Conservation (phyloP, 2,113 vertebrate species). For the Corvus moneduloides region DNA sequence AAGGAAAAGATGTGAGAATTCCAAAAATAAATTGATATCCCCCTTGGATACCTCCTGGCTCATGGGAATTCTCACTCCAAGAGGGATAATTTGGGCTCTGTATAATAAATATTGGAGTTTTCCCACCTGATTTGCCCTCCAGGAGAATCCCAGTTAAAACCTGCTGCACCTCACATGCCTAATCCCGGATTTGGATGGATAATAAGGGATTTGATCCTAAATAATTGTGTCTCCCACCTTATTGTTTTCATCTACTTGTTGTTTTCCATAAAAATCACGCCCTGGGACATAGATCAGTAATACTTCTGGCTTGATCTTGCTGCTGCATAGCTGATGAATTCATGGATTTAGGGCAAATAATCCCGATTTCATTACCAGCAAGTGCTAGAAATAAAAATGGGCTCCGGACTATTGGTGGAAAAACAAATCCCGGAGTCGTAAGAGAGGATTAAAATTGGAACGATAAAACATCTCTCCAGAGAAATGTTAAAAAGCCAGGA, state of each 20-base stretch:
- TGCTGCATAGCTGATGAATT: slow-evolving; percentile 27
- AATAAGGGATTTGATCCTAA: not conserved
- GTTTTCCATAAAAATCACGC: not conserved
- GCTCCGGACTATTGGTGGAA: not conserved
- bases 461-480: not conserved
- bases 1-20: not conserved
- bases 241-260: not conserved
- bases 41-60: not conserved
- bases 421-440: slow-evolving; percentile 36
- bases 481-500: not conserved
- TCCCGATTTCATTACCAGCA: slow-evolving; percentile 33
- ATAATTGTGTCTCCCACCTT: not conserved
- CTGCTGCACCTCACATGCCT: not conserved
- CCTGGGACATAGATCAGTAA: not conserved
- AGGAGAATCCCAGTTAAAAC: not conserved
- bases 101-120: accelerated
- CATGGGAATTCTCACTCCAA: not conserved
- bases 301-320: not conserved
- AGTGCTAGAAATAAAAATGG: slow-evolving; percentile 58
- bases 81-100: not conserved
- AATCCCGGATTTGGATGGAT: not conserved
- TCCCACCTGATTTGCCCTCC: not conserved
- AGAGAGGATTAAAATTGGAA: slow-evolving; percentile 47
- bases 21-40: not conserved
- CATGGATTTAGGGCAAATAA: slow-evolving; percentile 59